Evolutionary conservation across 2,888 invertebrate genomes (phyloP).

Genomic region (Chymomyza amoena): DNA sequence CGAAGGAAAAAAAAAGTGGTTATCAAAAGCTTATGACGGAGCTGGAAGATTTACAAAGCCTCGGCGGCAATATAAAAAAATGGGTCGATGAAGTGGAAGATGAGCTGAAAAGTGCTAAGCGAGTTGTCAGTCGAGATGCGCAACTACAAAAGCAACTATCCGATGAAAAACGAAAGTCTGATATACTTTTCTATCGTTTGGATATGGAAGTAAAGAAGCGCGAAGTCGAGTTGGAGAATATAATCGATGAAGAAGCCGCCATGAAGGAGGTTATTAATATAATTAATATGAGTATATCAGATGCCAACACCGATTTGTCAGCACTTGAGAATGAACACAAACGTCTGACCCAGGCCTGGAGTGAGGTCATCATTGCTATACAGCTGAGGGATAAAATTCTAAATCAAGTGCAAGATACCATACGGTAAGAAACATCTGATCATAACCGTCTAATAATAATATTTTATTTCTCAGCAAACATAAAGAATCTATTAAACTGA

Average conservation of each 20-base stretch:
- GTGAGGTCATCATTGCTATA: slow-evolving; percentile 86
- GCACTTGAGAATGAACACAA: slow-evolving; percentile 85
- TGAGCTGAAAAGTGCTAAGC: slow-evolving; percentile 76
- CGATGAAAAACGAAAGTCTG: slow-evolving; percentile 79
- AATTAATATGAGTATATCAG: slow-evolving; percentile 82
- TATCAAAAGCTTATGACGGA: slow-evolving; percentile 74
- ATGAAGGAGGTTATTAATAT: slow-evolving; percentile 83
- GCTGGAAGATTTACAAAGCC: slow-evolving; percentile 70
- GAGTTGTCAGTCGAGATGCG: slow-evolving; percentile 75
- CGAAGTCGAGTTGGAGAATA: slow-evolving; percentile 83
- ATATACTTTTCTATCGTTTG: slow-evolving; percentile 84
- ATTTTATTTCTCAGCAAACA: slow-evolving; percentile 79
- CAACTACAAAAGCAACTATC: slow-evolving; percentile 77
- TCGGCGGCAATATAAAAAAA: slow-evolving; percentile 74
- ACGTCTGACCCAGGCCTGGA: slow-evolving; percentile 86
- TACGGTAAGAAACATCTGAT: slow-evolving; percentile 79
- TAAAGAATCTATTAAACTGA: slow-evolving; percentile 81
- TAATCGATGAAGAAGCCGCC: slow-evolving; percentile 83
- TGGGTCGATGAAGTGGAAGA: slow-evolving; percentile 76
- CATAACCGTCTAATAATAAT: too few species aligned
- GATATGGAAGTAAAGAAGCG: slow-evolving; percentile 85
- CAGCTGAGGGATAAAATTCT: slow-evolving; percentile 84
- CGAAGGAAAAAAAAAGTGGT: slow-evolving; percentile 64
- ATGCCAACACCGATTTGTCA: slow-evolving; percentile 87
- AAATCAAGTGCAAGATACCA: slow-evolving; percentile 82